Conservation (phyloP, 2,113 vertebrate genomes). For the Oxygymnocypris stewartii region DNA sequence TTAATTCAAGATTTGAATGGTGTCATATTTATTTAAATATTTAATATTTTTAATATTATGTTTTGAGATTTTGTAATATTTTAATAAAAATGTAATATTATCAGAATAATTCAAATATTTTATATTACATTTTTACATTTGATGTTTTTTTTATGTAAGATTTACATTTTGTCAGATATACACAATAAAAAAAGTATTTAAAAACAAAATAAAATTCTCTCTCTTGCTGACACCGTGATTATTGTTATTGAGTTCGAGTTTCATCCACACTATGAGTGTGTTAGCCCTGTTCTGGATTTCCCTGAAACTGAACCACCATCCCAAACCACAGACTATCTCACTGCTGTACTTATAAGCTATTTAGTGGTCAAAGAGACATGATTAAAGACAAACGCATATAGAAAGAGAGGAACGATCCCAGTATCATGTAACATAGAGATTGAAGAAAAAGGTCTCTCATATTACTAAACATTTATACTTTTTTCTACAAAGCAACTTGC, state of each 20-base stretch:
- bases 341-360: not conserved
- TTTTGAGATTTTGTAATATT: not conserved
- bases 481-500: not conserved
- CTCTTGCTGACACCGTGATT: not conserved
- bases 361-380: slow-evolving; percentile 23
- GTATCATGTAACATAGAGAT: not conserved
- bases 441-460: not conserved
- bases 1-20: too few relatives aligned
- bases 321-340: slow-evolving; percentile 25
- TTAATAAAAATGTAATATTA: not conserved
- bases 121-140: not conserved
- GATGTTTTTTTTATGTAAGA: too few relatives aligned
- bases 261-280: not conserved
- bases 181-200: not conserved
- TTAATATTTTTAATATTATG: not conserved
- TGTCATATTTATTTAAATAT: too few relatives aligned
- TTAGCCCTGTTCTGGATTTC: not conserved
- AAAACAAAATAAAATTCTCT: not conserved
- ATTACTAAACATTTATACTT: not conserved
- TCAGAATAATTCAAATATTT: not conserved
- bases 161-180: not conserved
- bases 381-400: not conserved
- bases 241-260: not conserved
- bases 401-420: not conserved
- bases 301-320: slow-evolving; percentile 19